Percentiles rank a stretch among this genome's conserved stretches.
Evolutionary conservation across 2,797 vertebrate genomes (phyloP).

Genomic region (Poeciliopsis presidionis): DNA sequence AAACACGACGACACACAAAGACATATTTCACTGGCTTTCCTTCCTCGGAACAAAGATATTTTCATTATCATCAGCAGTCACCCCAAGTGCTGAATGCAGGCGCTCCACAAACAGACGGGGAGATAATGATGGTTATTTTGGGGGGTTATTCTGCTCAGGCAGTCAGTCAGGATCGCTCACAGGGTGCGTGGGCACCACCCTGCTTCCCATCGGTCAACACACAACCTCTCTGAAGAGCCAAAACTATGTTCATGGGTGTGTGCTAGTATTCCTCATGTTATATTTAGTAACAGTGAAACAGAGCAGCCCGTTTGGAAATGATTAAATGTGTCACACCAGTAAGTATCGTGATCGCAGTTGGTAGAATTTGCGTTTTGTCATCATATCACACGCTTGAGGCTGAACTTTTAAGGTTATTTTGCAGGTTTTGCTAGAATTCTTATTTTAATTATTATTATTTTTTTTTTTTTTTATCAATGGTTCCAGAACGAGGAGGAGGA

Average conservation of each 20-base stretch:
- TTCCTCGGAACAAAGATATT: constrained; percentile 57
- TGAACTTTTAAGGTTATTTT: background rate
- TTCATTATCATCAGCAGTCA: constrained; percentile 45
- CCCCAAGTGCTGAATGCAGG: constrained; percentile 16
- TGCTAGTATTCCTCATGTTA: background rate
- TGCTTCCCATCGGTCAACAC: constrained; percentile 14
- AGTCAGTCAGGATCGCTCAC: constrained; percentile 36
- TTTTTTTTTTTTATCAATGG: background rate
- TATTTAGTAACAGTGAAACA: background rate
- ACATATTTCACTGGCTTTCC: constrained; percentile 25
- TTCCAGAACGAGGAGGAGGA: background rate
- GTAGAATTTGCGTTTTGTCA: background rate
- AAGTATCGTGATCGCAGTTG: background rate
- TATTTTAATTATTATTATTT: background rate
- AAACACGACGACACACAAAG: constrained; percentile 41
- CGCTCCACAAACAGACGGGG: constrained; percentile 10
- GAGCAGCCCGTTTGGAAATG: background rate
- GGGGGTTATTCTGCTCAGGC: constrained; percentile 27
- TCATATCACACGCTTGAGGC: background rate
- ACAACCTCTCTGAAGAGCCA: constrained; percentile 18
- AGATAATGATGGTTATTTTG: constrained; percentile 52
- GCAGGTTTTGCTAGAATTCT: background rate
- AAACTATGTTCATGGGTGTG: constrained; percentile 17
- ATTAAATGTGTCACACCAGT: background rate
- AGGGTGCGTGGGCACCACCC: constrained; percentile 8